Evolutionary conservation across 2,888 invertebrate species (phyloP), one percentile per base, ranked within the genome.

Genomic region (Rapana venosa): DNA sequence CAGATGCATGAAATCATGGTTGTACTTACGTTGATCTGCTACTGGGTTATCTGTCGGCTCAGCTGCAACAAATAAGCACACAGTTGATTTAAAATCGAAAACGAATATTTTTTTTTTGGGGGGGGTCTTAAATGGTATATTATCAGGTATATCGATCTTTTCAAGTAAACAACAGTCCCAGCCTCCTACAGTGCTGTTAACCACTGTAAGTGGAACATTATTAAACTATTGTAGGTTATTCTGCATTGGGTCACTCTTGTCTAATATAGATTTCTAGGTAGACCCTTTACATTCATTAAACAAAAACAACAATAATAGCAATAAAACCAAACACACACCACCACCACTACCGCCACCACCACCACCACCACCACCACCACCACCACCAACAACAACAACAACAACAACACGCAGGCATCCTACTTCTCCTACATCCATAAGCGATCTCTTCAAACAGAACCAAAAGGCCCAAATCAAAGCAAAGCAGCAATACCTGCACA

Each of bases 401-500:
- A 35, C 81, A 36, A n/a, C 36, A 81, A 83, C 26, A 83, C 13
- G 36, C 36, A 22, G 17, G 35, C 35, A 79, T 66, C 13, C 26
- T 26, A 26, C 13, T 35, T 0, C 32, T 0, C 15, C 13, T 4
- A 74, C 5, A 32, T 17, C 32, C 70, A 81, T 22, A 35, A 81
- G 15, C 81, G 36, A 36, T 36, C 4, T 2, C 47, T 47, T 47
- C 47, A 47, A 81, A 36, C 81, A 36, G 0, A 22, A 81, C 2
- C 81, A 81, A n/a, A n/a, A 36, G 36, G 36, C 2, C 81, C 20
- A 4, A 4, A 36, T 47, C 81, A 22, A 35, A 13, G 0, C 74
- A 22, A 35, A 13, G 0, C 74, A 74, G 32, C 56, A 81, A 91
- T 92, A 95, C 95, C 93, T 90, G 92, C 88, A 88, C 95, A 95